These are phyloP conservation scores for Jacana jacana DNA, from an alignment of 2,113 vertebrate species.

Conservation along the genomic window DNA sequence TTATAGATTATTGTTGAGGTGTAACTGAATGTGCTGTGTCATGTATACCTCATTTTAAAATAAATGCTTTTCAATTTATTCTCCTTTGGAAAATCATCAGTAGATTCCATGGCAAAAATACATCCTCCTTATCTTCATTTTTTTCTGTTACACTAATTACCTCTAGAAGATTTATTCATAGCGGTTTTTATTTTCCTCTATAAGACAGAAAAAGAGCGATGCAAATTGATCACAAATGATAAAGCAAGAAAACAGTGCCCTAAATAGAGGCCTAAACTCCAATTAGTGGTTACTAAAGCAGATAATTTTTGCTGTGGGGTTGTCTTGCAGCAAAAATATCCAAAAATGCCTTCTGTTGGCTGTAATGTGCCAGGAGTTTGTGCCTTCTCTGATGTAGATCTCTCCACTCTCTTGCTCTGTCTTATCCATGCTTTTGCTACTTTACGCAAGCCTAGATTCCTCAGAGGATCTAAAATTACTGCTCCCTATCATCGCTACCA, in stretches of 20 bases:
- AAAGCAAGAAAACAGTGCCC: neutral
- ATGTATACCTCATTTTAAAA: neutral
- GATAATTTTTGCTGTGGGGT: neutral
- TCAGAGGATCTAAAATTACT: neutral
- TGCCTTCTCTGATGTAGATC: neutral
- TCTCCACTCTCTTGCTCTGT: neutral
- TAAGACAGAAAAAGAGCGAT: neutral
- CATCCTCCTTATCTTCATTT: neutral
- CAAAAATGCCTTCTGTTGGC: neutral
- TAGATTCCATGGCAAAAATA: neutral
- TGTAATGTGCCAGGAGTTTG: neutral
- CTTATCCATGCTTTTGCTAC: neutral
- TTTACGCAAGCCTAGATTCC: neutral
- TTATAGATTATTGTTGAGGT: neutral
- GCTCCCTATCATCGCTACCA: neutral
- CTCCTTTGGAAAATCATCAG: neutral
- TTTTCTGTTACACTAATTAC: neutral
- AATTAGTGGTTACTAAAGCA: neutral
- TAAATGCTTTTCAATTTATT: neutral
- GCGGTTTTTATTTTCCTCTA: neutral
- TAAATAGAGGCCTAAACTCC: neutral
- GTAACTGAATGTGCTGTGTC: neutral
- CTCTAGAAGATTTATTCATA: neutral
- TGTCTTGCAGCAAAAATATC: neutral
- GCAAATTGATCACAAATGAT: neutral